A percentile compares a stretch with the other conserved stretches of the same genome.
Evolutionary conservation across 2,888 invertebrate genomes (phyloP).

Genomic region (Bimastos eiseni): DNA sequence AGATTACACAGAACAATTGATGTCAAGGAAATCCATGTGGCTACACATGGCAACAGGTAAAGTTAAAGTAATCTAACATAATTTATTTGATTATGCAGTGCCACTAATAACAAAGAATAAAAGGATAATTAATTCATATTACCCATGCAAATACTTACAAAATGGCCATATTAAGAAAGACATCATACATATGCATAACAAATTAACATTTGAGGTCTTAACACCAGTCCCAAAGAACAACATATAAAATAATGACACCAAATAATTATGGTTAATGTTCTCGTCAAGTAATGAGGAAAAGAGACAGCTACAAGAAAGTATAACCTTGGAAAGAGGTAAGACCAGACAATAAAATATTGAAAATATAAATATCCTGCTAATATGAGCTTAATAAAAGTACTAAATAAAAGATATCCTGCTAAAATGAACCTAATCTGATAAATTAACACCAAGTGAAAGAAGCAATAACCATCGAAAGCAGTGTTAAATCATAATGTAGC

Average conservation of each 20-base stretch:
- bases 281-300: not conserved
- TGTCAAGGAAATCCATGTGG: slow-evolving; percentile 94
- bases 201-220: not conserved
- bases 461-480: too few relatives aligned
- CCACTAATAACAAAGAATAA: not conserved
- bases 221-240: not conserved
- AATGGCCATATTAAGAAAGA: not conserved
- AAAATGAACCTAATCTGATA: not conserved
- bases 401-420: not conserved
- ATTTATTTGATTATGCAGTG: not conserved
- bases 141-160: not conserved
- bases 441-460: not conserved
- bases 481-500: too few relatives aligned
- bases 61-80: not conserved
- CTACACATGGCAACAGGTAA: slow-evolving; percentile 66
- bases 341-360: not conserved
- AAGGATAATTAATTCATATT: not conserved
- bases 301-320: not conserved
- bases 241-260: not conserved
- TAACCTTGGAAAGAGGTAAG: not conserved
- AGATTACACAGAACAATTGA: slow-evolving; percentile 96
- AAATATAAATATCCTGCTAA: not conserved
- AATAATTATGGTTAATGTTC: not conserved
- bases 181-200: not conserved
- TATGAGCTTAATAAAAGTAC: not conserved